These are phyloP conservation scores for Acanthis flammea DNA, from an alignment of 2,797 vertebrate species.

Conservation along the genomic window DNA sequence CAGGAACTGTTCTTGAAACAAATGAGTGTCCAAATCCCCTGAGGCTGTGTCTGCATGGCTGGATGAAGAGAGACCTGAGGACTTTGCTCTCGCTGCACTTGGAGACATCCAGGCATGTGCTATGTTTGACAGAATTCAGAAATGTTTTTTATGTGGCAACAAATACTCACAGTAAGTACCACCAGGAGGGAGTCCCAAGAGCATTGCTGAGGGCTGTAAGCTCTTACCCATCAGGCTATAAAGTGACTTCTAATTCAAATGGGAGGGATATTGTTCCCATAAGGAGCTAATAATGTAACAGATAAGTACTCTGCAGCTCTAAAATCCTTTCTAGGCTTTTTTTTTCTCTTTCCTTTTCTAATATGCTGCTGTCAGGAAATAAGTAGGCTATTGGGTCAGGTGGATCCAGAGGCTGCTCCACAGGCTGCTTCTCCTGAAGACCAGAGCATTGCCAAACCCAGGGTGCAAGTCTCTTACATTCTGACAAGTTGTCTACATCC, in stretches of 20 bases:
- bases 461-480: background rate
- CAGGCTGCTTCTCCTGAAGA: background rate
- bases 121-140: background rate
- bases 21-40: background rate
- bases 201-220: background rate
- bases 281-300: background rate
- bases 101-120: background rate
- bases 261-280: background rate
- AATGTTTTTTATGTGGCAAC: background rate
- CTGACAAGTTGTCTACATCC: background rate
- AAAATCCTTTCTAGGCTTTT: background rate
- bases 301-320: background rate
- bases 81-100: background rate
- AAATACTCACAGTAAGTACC: background rate
- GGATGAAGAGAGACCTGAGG: background rate
- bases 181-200: background rate
- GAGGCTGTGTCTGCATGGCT: background rate
- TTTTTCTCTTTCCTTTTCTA: background rate
- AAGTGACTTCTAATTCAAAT: slow-evolving; percentile 14
- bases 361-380: background rate
- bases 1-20: background rate
- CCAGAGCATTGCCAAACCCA: background rate
- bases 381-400: slow-evolving; percentile 13
- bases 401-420: background rate
- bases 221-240: slow-evolving; percentile 1